Base-by-base conservation (phyloP, 2,888 invertebrate genomes). In the Mamestra brassicae region DNA sequence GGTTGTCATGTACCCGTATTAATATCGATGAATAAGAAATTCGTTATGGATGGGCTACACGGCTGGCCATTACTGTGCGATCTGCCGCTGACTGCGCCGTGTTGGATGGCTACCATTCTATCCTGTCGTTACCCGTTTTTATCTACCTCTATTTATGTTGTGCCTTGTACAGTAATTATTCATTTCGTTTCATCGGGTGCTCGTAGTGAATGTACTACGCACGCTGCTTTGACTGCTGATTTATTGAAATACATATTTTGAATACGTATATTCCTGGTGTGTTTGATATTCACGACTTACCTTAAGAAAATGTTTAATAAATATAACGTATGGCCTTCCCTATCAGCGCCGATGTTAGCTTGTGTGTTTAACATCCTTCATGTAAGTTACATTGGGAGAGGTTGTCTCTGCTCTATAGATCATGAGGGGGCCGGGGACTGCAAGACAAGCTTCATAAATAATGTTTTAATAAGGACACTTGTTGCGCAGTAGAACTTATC, bases 1-100 rank as follows among this genome's bases (percentile, higher is more conserved):
- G 95, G 94, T 94, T 95, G 95, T 95, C 96, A 94, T 96, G 96
- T 96, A 93, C 88, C 90, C 91, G 93, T 94, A 96, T 95, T 95
- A 95, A 95, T 95, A 95, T 95, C 96, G 95, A 96, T 96, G 96
- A 95, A 96, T 96, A 95, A 96, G 95, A 96, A 96, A 96, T 96
- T 94, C 93, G 95, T 96, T 95, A 96, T 96, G 94, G 94, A 96
- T 96, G 94, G 92, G 91, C 87, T 96, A 96, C 96, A 96, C 93
- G 95, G 91, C 91, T 93, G 90, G 90, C 94, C 93, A 95, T 95
- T 95, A 95, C 95, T 87, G 89, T 89, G 89, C 85, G 91, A 91
- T 90, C 90, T 89, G 92, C 92, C 91, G 91, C 90, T 89, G 88
- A 87, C 91, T 90, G 90, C 90, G 89, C 85, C 83, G 85, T 89